Evolutionary conservation across 1,140 invertebrate species (phyloP), one percentile per base, ranked within the genome.

Genomic region (Zeugodacus cucurbitae): DNA sequence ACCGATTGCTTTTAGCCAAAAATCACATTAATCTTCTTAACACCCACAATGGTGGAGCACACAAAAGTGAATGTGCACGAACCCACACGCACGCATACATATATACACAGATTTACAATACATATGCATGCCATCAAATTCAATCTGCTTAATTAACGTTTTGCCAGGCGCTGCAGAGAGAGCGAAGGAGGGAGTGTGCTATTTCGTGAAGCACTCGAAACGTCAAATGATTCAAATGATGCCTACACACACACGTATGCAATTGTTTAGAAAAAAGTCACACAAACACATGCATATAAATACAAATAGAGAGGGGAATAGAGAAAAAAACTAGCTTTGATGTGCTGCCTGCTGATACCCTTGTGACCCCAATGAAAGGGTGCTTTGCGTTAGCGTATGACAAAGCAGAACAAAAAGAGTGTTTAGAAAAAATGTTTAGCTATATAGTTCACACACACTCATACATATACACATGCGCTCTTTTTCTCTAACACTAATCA

Each of bases 91-190:
- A 14, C 34, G 37, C 32, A 70, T 64, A 29, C 26, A 48, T 37
- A 70, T 20, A 2, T 20, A 37, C 67, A 20, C n/a, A 64, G 8
- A 20, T 22, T 34, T 7, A 11, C 29, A 22, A 37, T 32, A 70
- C 67, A 20, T 37, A 70, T 37, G 32, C 34, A 70, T 4, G 67
- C 32, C 67, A 70, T 37, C 67, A 70, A 70, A 70, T 70, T 70
- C 67, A 70, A 70, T 70, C 29, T 70, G 67, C 67, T 70, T 70
- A 70, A 70, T 70, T 70, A 70, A 70, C 67, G 34, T 70, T 41
- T 32, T 59, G 58, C 20, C 4, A 20, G 11, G 44, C 41, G 44
- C 44, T 59, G 2, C 58, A n/a, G 20, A 48, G 11, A 10, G 58
- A 1, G 1, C n/a, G n/a, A n/a, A n/a, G n/a, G 22, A 22, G 22